phyloP scores from a whole-genome alignment of 2,888 invertebrate species.

The Conistra vaccinii region DNA sequence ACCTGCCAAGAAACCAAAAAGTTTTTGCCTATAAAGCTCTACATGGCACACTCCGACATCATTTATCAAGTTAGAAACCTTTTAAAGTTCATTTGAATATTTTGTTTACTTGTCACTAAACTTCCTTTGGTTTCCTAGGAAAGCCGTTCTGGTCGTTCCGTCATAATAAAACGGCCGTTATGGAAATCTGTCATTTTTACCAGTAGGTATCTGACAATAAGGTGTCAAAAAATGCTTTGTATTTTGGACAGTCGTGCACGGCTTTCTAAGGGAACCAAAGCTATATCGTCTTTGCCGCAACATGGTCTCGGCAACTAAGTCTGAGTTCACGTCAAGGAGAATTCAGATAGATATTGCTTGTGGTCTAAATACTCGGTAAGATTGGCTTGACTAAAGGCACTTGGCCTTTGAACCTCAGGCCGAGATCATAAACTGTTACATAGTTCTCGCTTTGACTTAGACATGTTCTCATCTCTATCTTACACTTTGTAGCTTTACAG shows the following conservation, averaged over 20 bases:
- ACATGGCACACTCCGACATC: background rate
- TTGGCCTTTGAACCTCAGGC: conserved; percentile 1
- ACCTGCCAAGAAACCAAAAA: background rate
- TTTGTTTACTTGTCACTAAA: conserved; percentile 13
- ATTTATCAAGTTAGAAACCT: background rate
- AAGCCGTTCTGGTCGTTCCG: background rate
- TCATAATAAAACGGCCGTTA: background rate
- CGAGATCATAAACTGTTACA: background rate
- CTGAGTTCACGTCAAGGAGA: too few relatives aligned
- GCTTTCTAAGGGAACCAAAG: background rate
- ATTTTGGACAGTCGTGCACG: background rate
- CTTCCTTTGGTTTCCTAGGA: background rate
- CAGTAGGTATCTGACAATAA: background rate
- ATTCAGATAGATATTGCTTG: background rate
- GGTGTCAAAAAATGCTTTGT: background rate
- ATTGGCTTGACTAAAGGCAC: background rate
- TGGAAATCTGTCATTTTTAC: background rate
- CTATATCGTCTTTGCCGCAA: background rate
- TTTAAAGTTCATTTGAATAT: conserved; percentile 10
- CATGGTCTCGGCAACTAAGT: background rate
- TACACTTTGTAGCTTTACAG: background rate
- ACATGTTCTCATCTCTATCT: background rate
- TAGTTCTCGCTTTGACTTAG: background rate
- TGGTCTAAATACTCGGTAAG: background rate
- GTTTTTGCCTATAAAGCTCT: too few relatives aligned